These are phyloP conservation scores for Pegoplata infirma DNA, from an alignment of 2,888 invertebrate genomes.

Conservation along the genomic window DNA sequence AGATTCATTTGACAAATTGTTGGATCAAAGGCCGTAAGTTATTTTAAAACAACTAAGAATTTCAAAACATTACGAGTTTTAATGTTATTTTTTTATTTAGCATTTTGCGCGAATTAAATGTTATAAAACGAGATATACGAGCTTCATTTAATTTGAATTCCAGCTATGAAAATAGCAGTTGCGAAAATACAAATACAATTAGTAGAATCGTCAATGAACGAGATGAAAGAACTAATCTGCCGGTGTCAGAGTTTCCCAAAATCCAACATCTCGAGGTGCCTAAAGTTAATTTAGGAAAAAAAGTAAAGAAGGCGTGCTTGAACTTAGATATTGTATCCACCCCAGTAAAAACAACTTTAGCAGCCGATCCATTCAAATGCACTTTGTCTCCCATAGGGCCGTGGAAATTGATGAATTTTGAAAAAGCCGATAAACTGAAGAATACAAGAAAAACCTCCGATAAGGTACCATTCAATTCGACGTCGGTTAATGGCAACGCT, in stretches of 20 bases:
- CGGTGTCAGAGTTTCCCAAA: not conserved
- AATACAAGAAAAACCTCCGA: not conserved
- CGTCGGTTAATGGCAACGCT: constrained; percentile 35
- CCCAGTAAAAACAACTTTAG: constrained; percentile 64
- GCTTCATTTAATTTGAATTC: constrained; percentile 73
- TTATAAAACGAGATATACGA: constrained; percentile 69
- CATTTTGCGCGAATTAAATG: constrained; percentile 68
- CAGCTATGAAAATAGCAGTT: constrained; percentile 71
- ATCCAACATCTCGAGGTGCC: not conserved
- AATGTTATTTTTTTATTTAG: constrained; percentile 59
- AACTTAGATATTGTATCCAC: constrained; percentile 68
- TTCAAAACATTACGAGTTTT: too few species aligned
- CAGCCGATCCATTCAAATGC: constrained; percentile 69
- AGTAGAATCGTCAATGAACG: too few species aligned
- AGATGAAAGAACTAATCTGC: not conserved
- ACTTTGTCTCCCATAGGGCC: constrained; percentile 71
- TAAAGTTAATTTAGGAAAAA: not conserved
- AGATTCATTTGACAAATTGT: constrained; percentile 73
- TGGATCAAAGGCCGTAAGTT: constrained; percentile 70
- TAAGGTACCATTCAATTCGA: constrained; percentile 42
- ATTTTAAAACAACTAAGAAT: not conserved
- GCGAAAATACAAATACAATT: not conserved
- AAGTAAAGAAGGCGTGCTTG: not conserved
- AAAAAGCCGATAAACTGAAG: constrained; percentile 17
- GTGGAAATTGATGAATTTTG: constrained; percentile 63